Evolutionary conservation across 2,888 invertebrate species (phyloP).

Genomic region (Oxyteleia sp.): DNA sequence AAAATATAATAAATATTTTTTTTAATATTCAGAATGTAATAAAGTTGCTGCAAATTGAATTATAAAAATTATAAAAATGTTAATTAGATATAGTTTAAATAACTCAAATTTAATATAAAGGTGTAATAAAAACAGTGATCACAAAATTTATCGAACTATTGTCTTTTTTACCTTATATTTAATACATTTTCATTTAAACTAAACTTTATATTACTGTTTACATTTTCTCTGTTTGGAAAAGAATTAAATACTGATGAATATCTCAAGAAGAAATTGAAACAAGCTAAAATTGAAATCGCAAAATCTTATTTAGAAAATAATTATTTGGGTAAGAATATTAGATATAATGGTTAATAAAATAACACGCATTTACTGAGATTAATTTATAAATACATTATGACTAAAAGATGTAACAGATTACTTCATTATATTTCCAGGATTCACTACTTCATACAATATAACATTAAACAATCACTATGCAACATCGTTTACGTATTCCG

Average conservation of each 20-base stretch:
- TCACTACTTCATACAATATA: constrained; percentile 8
- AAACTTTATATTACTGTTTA: background rate
- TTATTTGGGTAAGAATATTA: constrained; percentile 13
- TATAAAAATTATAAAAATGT: no score
- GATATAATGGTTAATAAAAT: background rate
- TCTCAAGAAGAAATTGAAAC: constrained; percentile 6
- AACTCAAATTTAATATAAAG: no score
- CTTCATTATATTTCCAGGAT: constrained; percentile 11
- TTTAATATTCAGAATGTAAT: no score
- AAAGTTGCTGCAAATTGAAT: no score
- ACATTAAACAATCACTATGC: constrained; percentile 5
- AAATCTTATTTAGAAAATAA: constrained; percentile 32
- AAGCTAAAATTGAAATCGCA: constrained; percentile 21
- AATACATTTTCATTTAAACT: no score
- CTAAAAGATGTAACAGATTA: background rate
- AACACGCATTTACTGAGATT: no score
- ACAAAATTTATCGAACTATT: no score
- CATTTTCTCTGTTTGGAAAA: background rate
- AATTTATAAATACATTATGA: background rate
- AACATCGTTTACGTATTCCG: background rate
- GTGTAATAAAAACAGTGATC: no score
- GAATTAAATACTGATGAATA: background rate
- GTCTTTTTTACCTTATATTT: no score
- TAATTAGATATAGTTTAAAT: no score
- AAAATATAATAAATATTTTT: no score